Base-by-base conservation (phyloP, 1,140 invertebrate genomes). In the Zaprionus capensis region DNA sequence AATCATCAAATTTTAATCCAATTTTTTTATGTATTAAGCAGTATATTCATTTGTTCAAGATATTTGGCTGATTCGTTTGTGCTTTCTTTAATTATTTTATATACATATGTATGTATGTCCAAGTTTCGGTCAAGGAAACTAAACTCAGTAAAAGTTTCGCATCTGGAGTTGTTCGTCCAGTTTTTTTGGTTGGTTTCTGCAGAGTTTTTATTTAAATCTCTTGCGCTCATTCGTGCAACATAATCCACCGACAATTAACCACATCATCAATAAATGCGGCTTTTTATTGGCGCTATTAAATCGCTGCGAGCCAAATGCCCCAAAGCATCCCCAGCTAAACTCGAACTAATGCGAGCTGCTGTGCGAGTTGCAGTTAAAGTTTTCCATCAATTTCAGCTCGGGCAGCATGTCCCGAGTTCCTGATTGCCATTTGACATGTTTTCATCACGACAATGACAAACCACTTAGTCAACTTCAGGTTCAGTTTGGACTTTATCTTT, bases 371-470 rank as follows among this genome's bases (percentile, higher is more conserved):
- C 53, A 64, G 17, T 24, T 36, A 82, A 82, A 76, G 80, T 79
- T 82, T 78, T 68, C 67, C 80, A 83, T 71, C 64, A 80, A 63
- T 77, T 34, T 64, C 38, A 59, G 62, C 76, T 51, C 62, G 59
- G 69, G 66, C 57, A 31, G 24, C 81, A 83, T 59, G 83, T 80
- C 55, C 15, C 22, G 28, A 57, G 55, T 46, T 71, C 20, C 66
- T 63, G 57, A 61, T 51, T 58, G 34, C 38, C 34, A 72, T 72
- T 76, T 72, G 68, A 68, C 73, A 78, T 76, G 61, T 71, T 76
- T 78, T 75, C 76, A 79, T 62, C 76, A 61, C 55, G 78, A 69
- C 82, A 87, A 71, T 77, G 77, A 82, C 80, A 87, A 86, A 71
- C 71, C 82, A 86, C 76, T 82, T 80, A 41, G 64, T 44, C 61